Evolutionary conservation across 23 tunicate genomes (phyloP).

Genomic region (Clavelina lepadiformis): DNA sequence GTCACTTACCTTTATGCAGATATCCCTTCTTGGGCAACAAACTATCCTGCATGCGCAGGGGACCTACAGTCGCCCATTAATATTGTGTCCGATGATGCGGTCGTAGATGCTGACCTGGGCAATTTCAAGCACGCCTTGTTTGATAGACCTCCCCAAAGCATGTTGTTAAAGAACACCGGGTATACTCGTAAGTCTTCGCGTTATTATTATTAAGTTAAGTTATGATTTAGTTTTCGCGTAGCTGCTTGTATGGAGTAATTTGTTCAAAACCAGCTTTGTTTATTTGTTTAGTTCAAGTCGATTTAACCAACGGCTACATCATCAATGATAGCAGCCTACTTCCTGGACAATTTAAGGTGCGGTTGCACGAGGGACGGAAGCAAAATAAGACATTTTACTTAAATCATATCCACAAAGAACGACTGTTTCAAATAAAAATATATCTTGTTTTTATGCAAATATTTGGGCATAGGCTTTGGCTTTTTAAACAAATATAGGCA

Average conservation of each 20-base stretch:
- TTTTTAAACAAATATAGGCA: too few species aligned
- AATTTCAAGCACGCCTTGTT: slow-evolving; percentile 1
- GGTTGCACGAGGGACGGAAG: too few species aligned
- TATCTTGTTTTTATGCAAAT: too few species aligned
- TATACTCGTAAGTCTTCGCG: slow-evolving; percentile 8
- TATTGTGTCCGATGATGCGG: slow-evolving; percentile 5
- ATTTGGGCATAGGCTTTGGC: too few species aligned
- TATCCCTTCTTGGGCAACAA: not conserved
- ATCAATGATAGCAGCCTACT: not conserved
- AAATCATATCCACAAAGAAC: too few species aligned
- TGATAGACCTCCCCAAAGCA: not conserved
- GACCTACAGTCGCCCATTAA: slow-evolving; percentile 30
- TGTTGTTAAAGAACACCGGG: slow-evolving; percentile 39
- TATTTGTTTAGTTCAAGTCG: slow-evolving; percentile 11
- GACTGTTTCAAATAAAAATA: too few species aligned
- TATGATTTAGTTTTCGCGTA: not conserved
- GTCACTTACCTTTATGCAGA: slow-evolving; percentile 5
- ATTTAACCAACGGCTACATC: slow-evolving; percentile 5
- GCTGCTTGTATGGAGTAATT: too few species aligned
- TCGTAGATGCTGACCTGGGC: not conserved
- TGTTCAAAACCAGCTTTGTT: too few species aligned
- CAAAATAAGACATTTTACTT: too few species aligned
- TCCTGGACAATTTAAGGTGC: slow-evolving; percentile 16
- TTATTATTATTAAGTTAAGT: not conserved
- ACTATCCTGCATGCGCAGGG: not conserved